These are phyloP conservation scores for Dufourea novaeangliae DNA, from an alignment of 1,140 invertebrate species.

Conservation along the genomic window DNA sequence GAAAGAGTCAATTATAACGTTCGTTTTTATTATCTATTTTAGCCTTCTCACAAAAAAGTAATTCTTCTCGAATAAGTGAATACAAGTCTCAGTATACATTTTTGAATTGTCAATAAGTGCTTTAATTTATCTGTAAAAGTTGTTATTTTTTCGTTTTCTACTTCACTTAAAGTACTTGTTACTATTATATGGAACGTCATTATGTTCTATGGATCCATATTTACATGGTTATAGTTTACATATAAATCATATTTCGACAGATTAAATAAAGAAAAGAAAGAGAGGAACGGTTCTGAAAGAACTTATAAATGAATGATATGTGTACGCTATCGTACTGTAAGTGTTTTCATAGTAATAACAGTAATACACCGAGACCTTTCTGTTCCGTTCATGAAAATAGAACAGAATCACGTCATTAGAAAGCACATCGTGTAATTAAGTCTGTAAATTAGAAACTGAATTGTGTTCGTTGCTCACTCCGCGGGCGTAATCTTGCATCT, in stretches of 20 bases:
- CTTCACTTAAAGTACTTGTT: too few species aligned
- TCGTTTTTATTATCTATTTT: too few species aligned
- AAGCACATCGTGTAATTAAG: conserved; percentile 23
- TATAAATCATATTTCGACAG: neutral
- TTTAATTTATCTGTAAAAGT: too few species aligned
- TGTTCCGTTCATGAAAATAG: conserved; percentile 5
- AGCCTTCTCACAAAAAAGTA: too few species aligned
- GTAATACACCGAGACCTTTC: neutral
- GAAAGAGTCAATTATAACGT: too few species aligned
- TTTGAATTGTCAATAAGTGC: too few species aligned
- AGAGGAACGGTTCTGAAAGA: neutral
- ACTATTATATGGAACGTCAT: too few species aligned
- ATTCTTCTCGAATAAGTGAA: too few species aligned
- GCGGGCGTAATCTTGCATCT: conserved; percentile 11
- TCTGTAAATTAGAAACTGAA: conserved; percentile 27
- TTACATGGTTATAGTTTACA: too few species aligned
- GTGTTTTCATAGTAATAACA: neutral
- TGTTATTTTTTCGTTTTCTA: too few species aligned
- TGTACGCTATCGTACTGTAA: neutral
- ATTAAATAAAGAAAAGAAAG: neutral
- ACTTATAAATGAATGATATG: neutral
- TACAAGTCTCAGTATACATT: too few species aligned
- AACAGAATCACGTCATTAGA: conserved; percentile 28
- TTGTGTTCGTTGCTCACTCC: conserved; percentile 7
- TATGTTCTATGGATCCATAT: too few species aligned